Percentiles rank a stretch among this genome's conserved stretches.
These are phyloP conservation scores for Coregonus ussuriensis DNA, from an alignment of 2,797 vertebrate species.

Conservation along the genomic window DNA sequence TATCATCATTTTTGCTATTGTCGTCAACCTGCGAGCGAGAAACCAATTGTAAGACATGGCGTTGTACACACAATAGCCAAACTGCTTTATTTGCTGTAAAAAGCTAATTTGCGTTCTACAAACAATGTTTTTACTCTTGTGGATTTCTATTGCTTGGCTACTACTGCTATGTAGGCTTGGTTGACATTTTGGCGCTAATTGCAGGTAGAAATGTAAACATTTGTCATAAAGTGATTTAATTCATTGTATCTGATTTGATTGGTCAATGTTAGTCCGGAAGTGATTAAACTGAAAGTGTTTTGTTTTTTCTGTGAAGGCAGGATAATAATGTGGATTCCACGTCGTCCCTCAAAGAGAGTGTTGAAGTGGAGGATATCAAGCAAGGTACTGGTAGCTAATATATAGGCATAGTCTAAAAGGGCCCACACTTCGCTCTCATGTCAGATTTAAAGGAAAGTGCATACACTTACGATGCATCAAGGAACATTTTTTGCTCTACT, in stretches of 20 bases:
- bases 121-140: neutral
- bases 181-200: neutral
- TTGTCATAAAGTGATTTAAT: no score
- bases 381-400: slow-evolving; percentile 77
- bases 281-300: neutral
- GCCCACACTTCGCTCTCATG: no score
- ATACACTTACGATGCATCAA: no score
- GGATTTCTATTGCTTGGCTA: neutral
- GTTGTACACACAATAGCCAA: neutral
- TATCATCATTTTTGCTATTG: neutral
- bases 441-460: no score
- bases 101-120: neutral
- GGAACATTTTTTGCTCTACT: no score
- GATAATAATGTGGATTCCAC: slow-evolving; percentile 90
- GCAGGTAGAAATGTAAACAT: no score
- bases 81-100: neutral
- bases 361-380: slow-evolving; percentile 82
- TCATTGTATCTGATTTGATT: neutral
- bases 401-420: no score
- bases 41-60: neutral
- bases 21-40: neutral
- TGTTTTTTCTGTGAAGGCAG: slow-evolving; percentile 73
- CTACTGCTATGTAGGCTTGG: neutral
- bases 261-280: neutral
- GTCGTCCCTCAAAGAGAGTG: slow-evolving; percentile 82